These are phyloP conservation scores for Dallia pectoralis DNA, from an alignment of 2,797 vertebrate species.

Conservation along the genomic window DNA sequence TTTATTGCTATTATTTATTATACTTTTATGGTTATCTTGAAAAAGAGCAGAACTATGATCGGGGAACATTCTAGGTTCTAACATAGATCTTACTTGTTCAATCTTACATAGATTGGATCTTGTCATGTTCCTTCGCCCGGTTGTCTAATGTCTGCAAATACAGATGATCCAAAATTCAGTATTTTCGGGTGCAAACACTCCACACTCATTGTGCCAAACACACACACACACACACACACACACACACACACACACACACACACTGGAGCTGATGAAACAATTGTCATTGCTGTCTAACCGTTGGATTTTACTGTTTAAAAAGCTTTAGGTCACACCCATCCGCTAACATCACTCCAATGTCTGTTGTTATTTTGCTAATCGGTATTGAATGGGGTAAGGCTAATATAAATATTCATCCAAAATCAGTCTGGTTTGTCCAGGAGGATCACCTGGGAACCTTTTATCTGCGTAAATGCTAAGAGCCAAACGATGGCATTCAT, in stretches of 20 bases:
- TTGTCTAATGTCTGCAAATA: not conserved
- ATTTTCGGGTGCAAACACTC: not conserved
- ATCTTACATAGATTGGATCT: not conserved
- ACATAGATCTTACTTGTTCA: no score
- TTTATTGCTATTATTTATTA: no score
- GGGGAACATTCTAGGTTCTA: not conserved
- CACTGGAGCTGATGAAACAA: not conserved
- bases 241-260: not conserved
- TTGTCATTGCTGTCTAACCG: constrained; percentile 46
- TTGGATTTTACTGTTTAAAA: constrained; percentile 64
- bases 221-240: not conserved
- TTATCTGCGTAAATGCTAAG: constrained; percentile 55
- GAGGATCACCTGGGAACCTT: constrained; percentile 49
- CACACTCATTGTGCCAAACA: not conserved
- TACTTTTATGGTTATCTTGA: not conserved
- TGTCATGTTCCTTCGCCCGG: not conserved
- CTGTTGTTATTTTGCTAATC: constrained; percentile 38
- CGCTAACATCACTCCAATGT: constrained; percentile 29
- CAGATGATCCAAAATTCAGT: not conserved
- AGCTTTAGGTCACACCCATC: constrained; percentile 50
- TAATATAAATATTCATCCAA: constrained; percentile 66
- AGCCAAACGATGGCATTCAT: constrained; percentile 41
- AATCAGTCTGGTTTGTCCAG: constrained; percentile 52
- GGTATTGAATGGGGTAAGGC: constrained; percentile 37
- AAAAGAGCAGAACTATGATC: not conserved